Base-by-base conservation (phyloP, 2,888 invertebrate genomes). In the Xestia ashworthii region DNA sequence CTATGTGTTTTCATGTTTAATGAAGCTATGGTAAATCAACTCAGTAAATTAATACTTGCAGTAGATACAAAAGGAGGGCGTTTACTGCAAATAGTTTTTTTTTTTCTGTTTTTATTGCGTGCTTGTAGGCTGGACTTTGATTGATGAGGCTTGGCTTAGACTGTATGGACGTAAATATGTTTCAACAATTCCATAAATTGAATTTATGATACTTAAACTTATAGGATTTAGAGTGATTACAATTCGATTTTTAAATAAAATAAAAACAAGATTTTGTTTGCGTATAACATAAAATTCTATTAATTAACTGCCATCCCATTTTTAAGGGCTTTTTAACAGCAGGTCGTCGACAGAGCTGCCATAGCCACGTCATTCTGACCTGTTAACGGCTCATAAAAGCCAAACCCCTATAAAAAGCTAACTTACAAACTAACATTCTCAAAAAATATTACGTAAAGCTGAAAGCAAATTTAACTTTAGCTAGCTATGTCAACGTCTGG, bases 401-500 rank as follows among this genome's bases (percentile, higher is more conserved):
- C 53, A 48, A 83, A 76, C 50, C 64, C 60, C 74, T 60, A 85
- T 78, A 80, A 87, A 82, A 82, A 64, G 44, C 65, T 38, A 68
- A 74, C 72, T 76, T 68, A 80, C 75, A 81, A 85, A 81, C 81
- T 80, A 85, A 73, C 67, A 64, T 73, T 81, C 82, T 65, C 71
- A 74, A 82, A 83, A 88, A 84, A 83, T 82, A 76, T 83, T 70
- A 84, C 81, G 65, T 80, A 77, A 83, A 83, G 79, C 85, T 87
- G 71, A 81, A 85, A 84, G 87, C 86, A 89, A 87, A 89, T 91
- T 88, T 90, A 89, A 89, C 89, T 91, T 89, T 91, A 93, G 91
- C 90, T 93, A 91, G 91, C 90, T 94, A 94, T 91, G 94, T 94
- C 93, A 94, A 92, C 94, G 94, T 93, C 93, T 94, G 93, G 93